phyloP scores from a whole-genome alignment of 2,113 vertebrate genomes.

The Labeo rohita region DNA sequence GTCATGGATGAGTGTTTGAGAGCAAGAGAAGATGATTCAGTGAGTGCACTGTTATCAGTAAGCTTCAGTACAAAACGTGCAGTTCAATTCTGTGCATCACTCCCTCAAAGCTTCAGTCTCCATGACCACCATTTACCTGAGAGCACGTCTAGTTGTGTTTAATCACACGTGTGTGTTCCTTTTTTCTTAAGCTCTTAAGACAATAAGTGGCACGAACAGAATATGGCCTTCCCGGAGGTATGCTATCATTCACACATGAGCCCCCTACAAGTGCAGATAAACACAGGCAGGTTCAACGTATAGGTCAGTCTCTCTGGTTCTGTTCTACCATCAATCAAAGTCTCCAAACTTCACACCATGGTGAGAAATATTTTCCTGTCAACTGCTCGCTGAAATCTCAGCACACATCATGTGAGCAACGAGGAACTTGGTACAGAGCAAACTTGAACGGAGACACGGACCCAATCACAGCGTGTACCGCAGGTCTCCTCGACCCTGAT shows the following conservation, averaged over 20 bases:
- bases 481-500: not conserved
- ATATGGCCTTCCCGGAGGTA: not conserved
- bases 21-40: constrained; percentile 1
- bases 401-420: not conserved
- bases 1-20: constrained; percentile 12
- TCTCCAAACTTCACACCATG: constrained; percentile 55
- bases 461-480: not conserved
- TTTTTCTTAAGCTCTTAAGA: constrained; percentile 20
- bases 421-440: not conserved
- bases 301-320: constrained; percentile 19
- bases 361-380: constrained; percentile 59
- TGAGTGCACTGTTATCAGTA: not conserved
- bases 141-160: constrained; percentile 8
- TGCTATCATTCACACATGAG: not conserved
- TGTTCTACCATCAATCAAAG: constrained; percentile 40
- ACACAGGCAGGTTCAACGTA: not conserved
- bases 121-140: not conserved
- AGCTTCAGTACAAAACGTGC: not conserved
- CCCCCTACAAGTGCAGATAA: not conserved
- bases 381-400: constrained; percentile 26
- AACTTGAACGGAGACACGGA: not conserved
- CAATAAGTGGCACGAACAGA: not conserved
- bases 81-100: not conserved
- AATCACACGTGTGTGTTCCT: not conserved
- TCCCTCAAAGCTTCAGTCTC: not conserved